Conservation (phyloP, 1,140 invertebrate genomes). For the Propsilocerus akamusi region DNA sequence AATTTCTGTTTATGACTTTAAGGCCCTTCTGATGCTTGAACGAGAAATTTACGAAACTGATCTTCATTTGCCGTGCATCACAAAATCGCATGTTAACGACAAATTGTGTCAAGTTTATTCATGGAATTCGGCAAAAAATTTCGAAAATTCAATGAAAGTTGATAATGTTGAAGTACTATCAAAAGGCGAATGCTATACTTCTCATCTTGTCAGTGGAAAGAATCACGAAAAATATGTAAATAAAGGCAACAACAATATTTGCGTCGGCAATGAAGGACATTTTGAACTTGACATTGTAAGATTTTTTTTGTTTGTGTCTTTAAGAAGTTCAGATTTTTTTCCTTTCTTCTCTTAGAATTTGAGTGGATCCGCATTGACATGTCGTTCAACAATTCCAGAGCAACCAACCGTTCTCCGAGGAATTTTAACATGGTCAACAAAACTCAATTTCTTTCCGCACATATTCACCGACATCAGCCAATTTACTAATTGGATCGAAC, state of each 20-base stretch:
- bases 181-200: not conserved
- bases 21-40: not conserved
- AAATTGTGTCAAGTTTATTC: not conserved
- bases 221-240: constrained; percentile 1
- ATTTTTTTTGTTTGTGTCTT: not conserved
- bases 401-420: not conserved
- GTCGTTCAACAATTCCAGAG: not conserved
- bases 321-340: not conserved
- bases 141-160: not conserved
- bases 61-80: not conserved
- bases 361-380: not conserved
- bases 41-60: not conserved
- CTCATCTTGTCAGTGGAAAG: not conserved
- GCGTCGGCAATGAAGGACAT: not conserved
- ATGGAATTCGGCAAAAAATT: not conserved
- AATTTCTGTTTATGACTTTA: no score
- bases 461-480: not conserved
- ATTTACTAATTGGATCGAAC: not conserved
- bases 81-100: not conserved
- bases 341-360: not conserved
- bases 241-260: constrained; percentile 1
- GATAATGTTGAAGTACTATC: not conserved
- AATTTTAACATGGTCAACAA: not conserved
- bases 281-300: not conserved
- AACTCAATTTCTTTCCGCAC: not conserved